phyloP scores from a whole-genome alignment of 2,113 vertebrate genomes.

The Platichthys stellatus region DNA sequence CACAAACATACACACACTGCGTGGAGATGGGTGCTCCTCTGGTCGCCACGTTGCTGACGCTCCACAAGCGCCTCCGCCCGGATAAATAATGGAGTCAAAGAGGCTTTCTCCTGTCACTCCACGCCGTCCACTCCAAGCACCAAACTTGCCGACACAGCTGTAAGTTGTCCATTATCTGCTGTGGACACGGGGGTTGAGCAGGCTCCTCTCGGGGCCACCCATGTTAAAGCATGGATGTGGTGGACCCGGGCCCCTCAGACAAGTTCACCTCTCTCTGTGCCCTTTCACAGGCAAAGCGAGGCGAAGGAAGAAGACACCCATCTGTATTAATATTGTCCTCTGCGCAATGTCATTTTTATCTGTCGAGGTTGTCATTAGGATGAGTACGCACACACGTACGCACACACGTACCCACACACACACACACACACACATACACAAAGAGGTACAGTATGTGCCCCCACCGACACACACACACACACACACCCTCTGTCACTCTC shows the following conservation, averaged over 20 bases:
- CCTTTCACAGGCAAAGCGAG: constrained; percentile 58
- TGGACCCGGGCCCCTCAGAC: constrained; percentile 44
- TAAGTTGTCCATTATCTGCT: constrained; percentile 70
- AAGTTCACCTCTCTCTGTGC: constrained; percentile 61
- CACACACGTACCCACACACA: background rate
- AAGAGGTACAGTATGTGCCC: background rate
- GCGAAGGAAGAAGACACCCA: constrained; percentile 25
- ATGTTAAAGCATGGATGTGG: constrained; percentile 57
- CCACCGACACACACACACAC: background rate
- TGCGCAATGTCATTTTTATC: constrained; percentile 74
- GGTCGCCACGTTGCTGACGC: constrained; percentile 64
- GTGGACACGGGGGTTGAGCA: constrained; percentile 49
- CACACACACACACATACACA: background rate
- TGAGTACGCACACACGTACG: constrained; percentile 24
- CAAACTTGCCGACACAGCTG: constrained; percentile 70
- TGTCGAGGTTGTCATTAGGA: constrained; percentile 75
- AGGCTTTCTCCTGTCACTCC: constrained; percentile 60
- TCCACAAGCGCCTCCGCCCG: constrained; percentile 40
- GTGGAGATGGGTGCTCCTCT: constrained; percentile 26
- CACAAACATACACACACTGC: constrained; percentile 27
- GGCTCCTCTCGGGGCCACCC: constrained; percentile 27
- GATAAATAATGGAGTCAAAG: constrained; percentile 73
- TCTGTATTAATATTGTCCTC: constrained; percentile 65
- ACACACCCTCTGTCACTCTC: constrained; percentile 47
- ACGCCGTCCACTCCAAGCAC: constrained; percentile 63